phyloP scores from a whole-genome alignment of 2,113 vertebrate genomes.

The Menura novaehollandiae region DNA sequence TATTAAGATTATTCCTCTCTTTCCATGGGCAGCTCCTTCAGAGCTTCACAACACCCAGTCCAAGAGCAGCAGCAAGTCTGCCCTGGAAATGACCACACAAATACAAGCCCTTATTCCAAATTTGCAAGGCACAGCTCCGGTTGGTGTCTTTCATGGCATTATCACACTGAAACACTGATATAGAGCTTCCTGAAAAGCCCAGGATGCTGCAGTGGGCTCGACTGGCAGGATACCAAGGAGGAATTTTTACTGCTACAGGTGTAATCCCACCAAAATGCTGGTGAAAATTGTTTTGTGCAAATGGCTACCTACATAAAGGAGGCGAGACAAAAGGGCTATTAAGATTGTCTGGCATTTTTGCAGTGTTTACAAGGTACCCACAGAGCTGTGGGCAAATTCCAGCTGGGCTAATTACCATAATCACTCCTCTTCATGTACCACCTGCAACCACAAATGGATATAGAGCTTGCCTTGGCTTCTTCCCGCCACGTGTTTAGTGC shows the following conservation, averaged over 20 bases:
- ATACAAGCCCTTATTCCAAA: neutral
- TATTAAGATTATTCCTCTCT: neutral
- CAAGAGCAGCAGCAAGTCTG: neutral
- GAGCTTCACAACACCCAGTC: neutral
- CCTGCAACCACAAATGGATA: neutral
- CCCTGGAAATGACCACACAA: neutral
- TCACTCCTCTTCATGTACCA: neutral
- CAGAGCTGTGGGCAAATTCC: constrained; percentile 43
- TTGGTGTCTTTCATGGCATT: neutral
- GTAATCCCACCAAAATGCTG: neutral
- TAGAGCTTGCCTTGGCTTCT: neutral
- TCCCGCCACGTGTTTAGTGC: neutral
- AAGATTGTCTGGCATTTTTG: neutral
- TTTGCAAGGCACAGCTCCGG: neutral
- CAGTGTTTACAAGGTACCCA: constrained; percentile 12
- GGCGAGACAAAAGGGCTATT: neutral
- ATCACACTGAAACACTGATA: neutral
- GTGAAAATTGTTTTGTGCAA: neutral
- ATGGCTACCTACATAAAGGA: neutral
- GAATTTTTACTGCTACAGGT: neutral
- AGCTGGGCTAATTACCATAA: constrained; percentile 30
- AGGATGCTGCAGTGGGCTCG: neutral
- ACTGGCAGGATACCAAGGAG: neutral
- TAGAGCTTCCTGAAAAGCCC: neutral
- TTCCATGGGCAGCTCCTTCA: neutral